Evolutionary conservation across 1,140 invertebrate genomes (phyloP).

Genomic region (Drosophila mojavensis): DNA sequence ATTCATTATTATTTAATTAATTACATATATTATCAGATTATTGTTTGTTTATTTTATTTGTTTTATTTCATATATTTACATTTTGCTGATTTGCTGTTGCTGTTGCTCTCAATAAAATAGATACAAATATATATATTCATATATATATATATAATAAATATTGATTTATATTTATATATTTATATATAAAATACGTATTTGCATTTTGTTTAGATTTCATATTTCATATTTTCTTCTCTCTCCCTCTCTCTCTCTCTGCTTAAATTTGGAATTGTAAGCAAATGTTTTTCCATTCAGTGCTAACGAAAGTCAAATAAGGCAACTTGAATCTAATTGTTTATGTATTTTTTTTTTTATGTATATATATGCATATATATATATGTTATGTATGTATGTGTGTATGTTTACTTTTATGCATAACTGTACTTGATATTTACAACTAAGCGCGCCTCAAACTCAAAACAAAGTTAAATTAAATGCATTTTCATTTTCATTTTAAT

Average conservation of each 20-base stretch:
- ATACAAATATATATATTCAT: conserved; percentile 65
- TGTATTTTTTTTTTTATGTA: conserved; percentile 27
- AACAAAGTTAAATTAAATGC: conserved; percentile 68
- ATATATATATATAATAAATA: conserved; percentile 29
- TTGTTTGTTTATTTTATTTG: background rate
- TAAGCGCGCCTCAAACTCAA: conserved; percentile 60
- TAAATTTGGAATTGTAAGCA: conserved; percentile 55
- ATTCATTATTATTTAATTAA: conserved; percentile 13
- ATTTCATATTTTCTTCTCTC: conserved; percentile 23
- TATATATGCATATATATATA: conserved; percentile 32
- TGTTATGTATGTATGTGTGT: conserved; percentile 47
- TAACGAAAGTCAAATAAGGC: conserved; percentile 82
- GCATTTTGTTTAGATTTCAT: conserved; percentile 24
- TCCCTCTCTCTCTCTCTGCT: conserved; percentile 10
- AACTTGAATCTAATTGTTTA: conserved; percentile 78
- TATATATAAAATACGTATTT: conserved; percentile 78
- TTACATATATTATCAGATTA: conserved; percentile 4
- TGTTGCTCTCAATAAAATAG: conserved; percentile 60
- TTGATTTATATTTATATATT: conserved; percentile 67
- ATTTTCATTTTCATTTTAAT: conserved; percentile 45
- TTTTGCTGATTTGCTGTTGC: conserved; percentile 23
- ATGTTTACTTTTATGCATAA: conserved; percentile 43
- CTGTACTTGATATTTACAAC: conserved; percentile 20
- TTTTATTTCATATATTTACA: conserved; percentile 58
- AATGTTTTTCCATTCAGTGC: conserved; percentile 52